These are phyloP conservation scores for Misgurnus anguillicaudatus DNA, from an alignment of 2,113 vertebrate genomes.

Conservation along the genomic window DNA sequence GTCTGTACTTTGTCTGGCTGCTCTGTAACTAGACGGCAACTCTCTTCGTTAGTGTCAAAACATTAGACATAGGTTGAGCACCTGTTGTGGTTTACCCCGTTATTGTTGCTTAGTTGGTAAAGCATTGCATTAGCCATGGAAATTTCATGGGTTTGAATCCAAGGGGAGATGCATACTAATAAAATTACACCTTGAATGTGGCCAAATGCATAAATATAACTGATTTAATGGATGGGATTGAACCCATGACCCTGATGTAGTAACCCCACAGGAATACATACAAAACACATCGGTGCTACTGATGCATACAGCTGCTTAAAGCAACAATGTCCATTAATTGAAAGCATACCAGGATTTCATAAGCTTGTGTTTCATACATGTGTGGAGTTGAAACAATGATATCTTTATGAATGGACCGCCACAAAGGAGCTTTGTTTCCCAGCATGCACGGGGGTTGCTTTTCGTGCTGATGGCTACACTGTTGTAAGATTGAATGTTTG, in stretches of 20 bases:
- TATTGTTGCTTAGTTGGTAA: too few species aligned
- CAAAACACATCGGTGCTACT: too few species aligned
- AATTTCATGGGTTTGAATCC: too few species aligned
- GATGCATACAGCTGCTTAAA: neutral
- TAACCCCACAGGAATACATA: too few species aligned
- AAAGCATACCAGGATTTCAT: neutral
- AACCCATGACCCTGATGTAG: too few species aligned
- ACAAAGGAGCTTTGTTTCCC: constrained; percentile 55
- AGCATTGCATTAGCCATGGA: too few species aligned
- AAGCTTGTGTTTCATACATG: constrained; percentile 2
- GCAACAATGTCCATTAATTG: neutral
- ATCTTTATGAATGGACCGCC: constrained; percentile 29
- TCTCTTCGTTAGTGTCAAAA: neutral
- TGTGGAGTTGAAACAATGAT: constrained; percentile 37
- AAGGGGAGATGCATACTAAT: too few species aligned
- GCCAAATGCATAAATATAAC: too few species aligned
- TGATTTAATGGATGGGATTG: too few species aligned
- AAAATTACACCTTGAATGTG: too few species aligned
- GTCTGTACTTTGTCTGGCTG: constrained; percentile 5
- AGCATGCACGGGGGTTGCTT: constrained; percentile 27
- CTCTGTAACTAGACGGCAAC: neutral
- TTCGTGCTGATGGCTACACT: constrained; percentile 35
- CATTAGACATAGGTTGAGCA: neutral
- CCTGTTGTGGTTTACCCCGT: neutral
- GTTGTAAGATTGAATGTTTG: constrained; percentile 43